A percentile compares a stretch with the other conserved stretches of the same genome.
Evolutionary conservation across 2,113 vertebrate species (phyloP).

Genomic region (Tetrax tetrax): DNA sequence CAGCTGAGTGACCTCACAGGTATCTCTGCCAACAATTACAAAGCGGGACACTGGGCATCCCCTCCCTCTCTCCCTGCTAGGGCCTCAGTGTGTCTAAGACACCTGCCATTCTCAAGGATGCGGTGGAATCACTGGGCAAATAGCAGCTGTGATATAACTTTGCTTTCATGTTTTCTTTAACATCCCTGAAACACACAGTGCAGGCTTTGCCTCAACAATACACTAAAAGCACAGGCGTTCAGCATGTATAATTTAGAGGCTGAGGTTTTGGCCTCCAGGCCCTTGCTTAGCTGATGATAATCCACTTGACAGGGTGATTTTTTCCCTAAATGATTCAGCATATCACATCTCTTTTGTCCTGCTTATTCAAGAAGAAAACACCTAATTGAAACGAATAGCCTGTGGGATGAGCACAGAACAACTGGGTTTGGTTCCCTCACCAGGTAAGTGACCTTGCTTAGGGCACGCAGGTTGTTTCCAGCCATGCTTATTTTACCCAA

Average conservation of each 20-base stretch:
- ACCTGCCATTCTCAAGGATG: slow-evolving; percentile 13
- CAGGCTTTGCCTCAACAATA: neutral
- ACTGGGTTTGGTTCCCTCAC: neutral
- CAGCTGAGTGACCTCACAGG: neutral
- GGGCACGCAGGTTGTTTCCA: neutral
- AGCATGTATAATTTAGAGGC: slow-evolving; percentile 44
- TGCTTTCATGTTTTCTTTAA: neutral
- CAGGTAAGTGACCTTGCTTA: neutral
- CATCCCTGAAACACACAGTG: neutral
- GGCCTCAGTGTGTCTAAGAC: neutral
- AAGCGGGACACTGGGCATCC: neutral
- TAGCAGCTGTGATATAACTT: neutral
- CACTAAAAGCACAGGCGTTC: neutral
- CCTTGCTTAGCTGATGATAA: slow-evolving; percentile 38
- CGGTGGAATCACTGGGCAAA: neutral
- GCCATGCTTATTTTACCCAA: neutral
- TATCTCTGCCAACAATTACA: slow-evolving; percentile 11
- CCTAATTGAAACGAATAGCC: neutral
- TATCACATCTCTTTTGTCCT: slow-evolving; percentile 26
- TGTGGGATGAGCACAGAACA: neutral
- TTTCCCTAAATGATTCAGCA: slow-evolving; percentile 37
- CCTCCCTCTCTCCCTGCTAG: neutral
- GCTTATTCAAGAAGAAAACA: slow-evolving; percentile 49
- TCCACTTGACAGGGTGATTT: slow-evolving; percentile 39
- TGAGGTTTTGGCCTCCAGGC: slow-evolving; percentile 4